phyloP scores from a whole-genome alignment of 2,888 invertebrate genomes.

The Gymnocheta viridis region DNA sequence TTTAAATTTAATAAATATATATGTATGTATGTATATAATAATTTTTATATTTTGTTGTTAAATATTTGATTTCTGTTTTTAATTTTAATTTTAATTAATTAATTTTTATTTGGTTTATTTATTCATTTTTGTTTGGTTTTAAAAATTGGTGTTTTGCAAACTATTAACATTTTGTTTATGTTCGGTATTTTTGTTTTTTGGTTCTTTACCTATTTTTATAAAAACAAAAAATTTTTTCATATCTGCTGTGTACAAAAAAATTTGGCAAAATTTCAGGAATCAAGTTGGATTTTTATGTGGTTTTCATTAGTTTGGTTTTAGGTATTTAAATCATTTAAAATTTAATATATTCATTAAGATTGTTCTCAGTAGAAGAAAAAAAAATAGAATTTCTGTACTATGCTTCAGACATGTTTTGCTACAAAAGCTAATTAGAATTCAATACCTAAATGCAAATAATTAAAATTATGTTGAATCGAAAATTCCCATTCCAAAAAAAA shows the following conservation, averaged over 20 bases:
- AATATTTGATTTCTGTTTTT: slow-evolving; percentile 66
- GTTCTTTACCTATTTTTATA: slow-evolving; percentile 49
- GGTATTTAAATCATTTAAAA: slow-evolving; percentile 19
- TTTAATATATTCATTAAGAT: neutral
- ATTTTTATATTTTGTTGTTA: slow-evolving; percentile 42
- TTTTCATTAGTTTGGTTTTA: slow-evolving; percentile 33
- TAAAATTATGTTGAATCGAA: neutral
- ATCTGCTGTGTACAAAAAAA: slow-evolving; percentile 69
- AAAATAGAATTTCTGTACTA: neutral
- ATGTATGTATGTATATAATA: slow-evolving; percentile 36
- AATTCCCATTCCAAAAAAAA: neutral
- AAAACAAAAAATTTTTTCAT: slow-evolving; percentile 39
- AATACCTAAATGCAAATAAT: neutral
- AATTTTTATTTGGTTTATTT: slow-evolving; percentile 51
- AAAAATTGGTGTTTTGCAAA: slow-evolving; percentile 73
- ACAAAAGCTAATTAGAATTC: neutral
- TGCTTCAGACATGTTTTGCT: neutral
- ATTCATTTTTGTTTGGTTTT: slow-evolving; percentile 37
- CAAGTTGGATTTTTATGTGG: slow-evolving; percentile 66
- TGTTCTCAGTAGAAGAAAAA: neutral
- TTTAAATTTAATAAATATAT: slow-evolving; percentile 43
- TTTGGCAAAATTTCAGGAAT: slow-evolving; percentile 73
- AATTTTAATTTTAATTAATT: slow-evolving; percentile 40
- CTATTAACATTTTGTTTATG: slow-evolving; percentile 72
- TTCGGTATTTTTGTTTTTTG: slow-evolving; percentile 50